Evolutionary conservation across 2,888 invertebrate genomes (phyloP).

Genomic region (Griposia aprilina): DNA sequence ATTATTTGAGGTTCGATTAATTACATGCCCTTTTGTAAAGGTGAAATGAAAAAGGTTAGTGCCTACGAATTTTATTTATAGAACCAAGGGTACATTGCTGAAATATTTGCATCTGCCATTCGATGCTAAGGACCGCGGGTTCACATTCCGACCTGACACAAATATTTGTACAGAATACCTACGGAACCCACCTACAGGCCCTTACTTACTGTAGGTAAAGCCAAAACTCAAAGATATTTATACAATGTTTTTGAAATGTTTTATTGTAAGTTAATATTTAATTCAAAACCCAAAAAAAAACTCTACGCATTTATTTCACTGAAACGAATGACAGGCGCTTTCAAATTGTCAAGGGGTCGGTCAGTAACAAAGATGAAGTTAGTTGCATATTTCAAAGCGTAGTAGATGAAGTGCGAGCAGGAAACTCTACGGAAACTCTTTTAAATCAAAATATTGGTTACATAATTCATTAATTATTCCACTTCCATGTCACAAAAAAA

Average conservation of each 20-base stretch:
- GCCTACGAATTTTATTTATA: slow-evolving; percentile 18
- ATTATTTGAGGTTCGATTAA: background rate
- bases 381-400: background rate
- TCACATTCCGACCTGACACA: slow-evolving; percentile 34
- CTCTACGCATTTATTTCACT: too few species aligned
- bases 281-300: background rate
- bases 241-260: background rate
- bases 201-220: background rate
- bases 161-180: slow-evolving; percentile 42
- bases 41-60: background rate
- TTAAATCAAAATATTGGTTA: background rate
- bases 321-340: background rate
- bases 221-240: background rate
- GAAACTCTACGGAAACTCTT: background rate
- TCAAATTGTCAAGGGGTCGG: background rate
- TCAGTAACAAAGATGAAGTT: background rate
- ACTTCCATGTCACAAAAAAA: background rate
- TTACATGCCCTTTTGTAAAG: background rate
- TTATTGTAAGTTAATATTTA: background rate
- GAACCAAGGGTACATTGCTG: slow-evolving; percentile 18
- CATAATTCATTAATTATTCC: background rate
- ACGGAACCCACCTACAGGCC: background rate
- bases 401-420: background rate
- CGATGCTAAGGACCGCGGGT: slow-evolving; percentile 16
- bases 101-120: slow-evolving; percentile 36